Base-by-base conservation (phyloP, 2,888 invertebrate genomes). In the Elmis aenea region DNA sequence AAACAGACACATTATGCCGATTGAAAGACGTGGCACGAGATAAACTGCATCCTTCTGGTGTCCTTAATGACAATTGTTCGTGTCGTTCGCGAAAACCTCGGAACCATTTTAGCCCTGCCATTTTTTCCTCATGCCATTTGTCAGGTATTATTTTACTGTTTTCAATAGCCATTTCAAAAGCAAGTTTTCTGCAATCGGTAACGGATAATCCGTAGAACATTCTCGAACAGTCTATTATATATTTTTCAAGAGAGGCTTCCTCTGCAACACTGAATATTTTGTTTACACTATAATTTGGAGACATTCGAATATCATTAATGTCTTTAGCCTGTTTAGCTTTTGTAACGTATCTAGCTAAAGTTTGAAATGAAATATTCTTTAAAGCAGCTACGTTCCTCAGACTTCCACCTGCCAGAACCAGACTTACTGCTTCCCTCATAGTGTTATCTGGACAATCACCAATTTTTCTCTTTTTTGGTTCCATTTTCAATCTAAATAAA, bases 21-120 rank as follows among this genome's bases (percentile, higher is more conserved):
- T 46, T 52, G 33, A 55, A 56, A 16, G 45, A 38, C 11, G 48
- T 52, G 8, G 41, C 40, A 22, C 52, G 30, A 9, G 48, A 34
- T 11, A 54, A 40, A 28, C 42, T 46, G 30, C 48, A 49, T 13
- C 33, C 42, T 40, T 55, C 51, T 21, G 50, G 40, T 15, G 37
- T 44, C 26, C 53, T 32, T 11, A 54, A 26, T 26, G 45, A 49
- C 15, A 50, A 38, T 26, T 13, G 12, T 24, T 16, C 10, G 16
- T 38, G 33, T 15, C 42, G 31, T 29, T 44, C 41, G 21, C 44
- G 28, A 33, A 52, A 50, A 16, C 42, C 28, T 16, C 29, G 26
- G 30, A 48, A 20, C 45, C 49, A 51, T 28, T 50, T 41, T 24
- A 23, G 16, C 3, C 38, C 39, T 21, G 48, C 48, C 11, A 30